phyloP scores from a whole-genome alignment of 2,888 invertebrate genomes.

The Oasisia sp. region DNA sequence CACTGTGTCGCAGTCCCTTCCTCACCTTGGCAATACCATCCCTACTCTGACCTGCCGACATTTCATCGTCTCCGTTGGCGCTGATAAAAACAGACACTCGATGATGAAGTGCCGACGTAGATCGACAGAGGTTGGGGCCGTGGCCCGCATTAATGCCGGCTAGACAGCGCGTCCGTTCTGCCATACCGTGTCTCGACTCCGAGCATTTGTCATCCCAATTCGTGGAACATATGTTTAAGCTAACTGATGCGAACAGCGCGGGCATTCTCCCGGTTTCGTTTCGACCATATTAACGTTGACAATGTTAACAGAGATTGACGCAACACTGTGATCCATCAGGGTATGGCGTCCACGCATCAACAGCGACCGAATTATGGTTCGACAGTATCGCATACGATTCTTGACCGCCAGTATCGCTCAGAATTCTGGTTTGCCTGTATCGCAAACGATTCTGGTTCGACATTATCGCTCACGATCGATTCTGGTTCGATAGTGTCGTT shows the following conservation, averaged over 20 bases:
- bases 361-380: too few relatives aligned
- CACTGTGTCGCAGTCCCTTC: background rate
- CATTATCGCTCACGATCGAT: background rate
- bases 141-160: background rate
- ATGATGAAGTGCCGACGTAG: background rate
- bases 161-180: background rate
- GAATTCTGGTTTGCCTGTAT: background rate
- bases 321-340: too few relatives aligned
- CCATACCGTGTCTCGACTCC: background rate
- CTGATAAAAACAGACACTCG: background rate
- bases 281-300: too few relatives aligned
- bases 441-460: background rate
- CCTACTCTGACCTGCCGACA: background rate
- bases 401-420: background rate
- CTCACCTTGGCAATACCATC: background rate
- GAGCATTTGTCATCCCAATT: background rate
- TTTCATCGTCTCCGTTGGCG: background rate
- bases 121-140: background rate
- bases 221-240: background rate
- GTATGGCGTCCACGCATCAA: too few relatives aligned
- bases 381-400: background rate
- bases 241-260: background rate
- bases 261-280: background rate
- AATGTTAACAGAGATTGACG: too few relatives aligned
- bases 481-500: too few relatives aligned